These are phyloP conservation scores for Epistrophe grossulariae DNA, from an alignment of 2,888 invertebrate genomes.

Conservation along the genomic window DNA sequence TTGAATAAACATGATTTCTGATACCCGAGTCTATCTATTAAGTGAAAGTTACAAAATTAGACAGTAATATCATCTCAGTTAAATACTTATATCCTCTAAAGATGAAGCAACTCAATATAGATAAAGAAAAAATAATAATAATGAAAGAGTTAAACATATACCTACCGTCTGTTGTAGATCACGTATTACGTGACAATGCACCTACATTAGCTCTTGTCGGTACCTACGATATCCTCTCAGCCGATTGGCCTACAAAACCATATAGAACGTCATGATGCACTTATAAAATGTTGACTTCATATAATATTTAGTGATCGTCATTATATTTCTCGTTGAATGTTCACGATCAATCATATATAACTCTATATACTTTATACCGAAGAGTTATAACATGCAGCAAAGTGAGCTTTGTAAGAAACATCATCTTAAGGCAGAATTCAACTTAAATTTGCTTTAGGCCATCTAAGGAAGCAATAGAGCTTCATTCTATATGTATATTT, in stretches of 20 bases:
- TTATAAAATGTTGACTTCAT: neutral
- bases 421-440: neutral
- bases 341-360: conserved; percentile 1
- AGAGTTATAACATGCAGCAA: neutral
- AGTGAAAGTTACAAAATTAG: conserved; percentile 5
- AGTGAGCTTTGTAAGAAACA: neutral
- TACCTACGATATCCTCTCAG: neutral
- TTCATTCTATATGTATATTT: neutral
- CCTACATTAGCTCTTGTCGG: conserved; percentile 21
- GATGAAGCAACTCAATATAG: neutral
- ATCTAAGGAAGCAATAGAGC: neutral
- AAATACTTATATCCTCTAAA: neutral
- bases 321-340: neutral
- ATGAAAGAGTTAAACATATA: neutral
- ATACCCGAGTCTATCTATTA: neutral
- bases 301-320: conserved; percentile 5
- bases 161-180: conserved; percentile 5
- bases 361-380: neutral
- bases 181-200: conserved; percentile 43
- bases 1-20: neutral
- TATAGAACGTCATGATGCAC: neutral
- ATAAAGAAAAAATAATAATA: neutral
- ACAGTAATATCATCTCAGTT: neutral
- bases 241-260: conserved; percentile 9
- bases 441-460: neutral